Conservation (phyloP, 2,113 vertebrate genomes). For the Silurus asotus region DNA sequence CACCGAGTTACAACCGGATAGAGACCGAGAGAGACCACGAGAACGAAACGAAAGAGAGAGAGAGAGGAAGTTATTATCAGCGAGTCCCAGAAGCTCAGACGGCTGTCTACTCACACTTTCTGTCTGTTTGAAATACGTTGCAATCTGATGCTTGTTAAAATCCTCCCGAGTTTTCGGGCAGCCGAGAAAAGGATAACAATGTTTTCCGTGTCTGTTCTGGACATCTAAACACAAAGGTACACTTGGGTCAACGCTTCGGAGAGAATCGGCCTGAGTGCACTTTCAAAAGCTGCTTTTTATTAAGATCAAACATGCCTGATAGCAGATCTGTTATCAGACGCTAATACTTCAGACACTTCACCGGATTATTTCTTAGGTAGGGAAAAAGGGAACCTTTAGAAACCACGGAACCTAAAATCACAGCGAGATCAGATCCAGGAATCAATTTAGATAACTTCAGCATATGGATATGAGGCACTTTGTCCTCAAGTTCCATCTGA, state of each 20-base stretch:
- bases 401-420: neutral
- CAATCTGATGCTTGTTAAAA: slow-evolving; percentile 44
- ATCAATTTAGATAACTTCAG: too few relatives aligned
- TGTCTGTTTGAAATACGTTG: slow-evolving; percentile 36
- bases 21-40: neutral
- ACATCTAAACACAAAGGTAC: slow-evolving; percentile 34
- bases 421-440: neutral
- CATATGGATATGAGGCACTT: neutral
- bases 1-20: neutral
- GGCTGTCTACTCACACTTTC: slow-evolving; percentile 32
- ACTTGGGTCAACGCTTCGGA: slow-evolving; percentile 13
- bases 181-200: slow-evolving; percentile 29
- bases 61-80: slow-evolving; percentile 34
- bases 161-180: slow-evolving; percentile 34
- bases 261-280: slow-evolving; percentile 18
- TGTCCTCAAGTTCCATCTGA: too few relatives aligned
- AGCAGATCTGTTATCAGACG: neutral
- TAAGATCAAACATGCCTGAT: slow-evolving; percentile 17
- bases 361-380: neutral
- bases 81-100: slow-evolving; percentile 37
- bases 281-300: neutral
- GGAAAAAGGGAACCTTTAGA: neutral
- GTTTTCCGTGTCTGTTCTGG: slow-evolving; percentile 35
- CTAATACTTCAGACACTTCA: neutral
- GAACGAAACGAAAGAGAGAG: neutral